Evolutionary conservation across 2,797 vertebrate genomes (phyloP), one percentile per base, ranked within the genome.

Genomic region (Lacerta bilineata): DNA sequence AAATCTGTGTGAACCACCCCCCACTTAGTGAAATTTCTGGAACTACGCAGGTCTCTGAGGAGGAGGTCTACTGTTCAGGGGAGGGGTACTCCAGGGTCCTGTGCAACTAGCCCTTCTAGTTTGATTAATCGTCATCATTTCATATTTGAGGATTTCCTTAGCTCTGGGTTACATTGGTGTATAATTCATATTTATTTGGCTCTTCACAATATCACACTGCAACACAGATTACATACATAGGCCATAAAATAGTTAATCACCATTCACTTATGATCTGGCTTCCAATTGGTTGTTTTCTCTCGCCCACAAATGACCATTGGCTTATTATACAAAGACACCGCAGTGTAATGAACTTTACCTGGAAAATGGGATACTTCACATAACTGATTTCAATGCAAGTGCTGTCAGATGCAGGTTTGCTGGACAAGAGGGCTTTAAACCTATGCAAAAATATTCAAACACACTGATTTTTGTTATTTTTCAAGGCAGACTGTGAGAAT

Each of bases 301-400:
- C 2, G 75, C 33, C 80, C 72, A 83, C 29, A 61, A 80, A 50
- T 66, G 75, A 87, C 69, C 4, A 84, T 0, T 0, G 25, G 36
- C 25, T 90, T 27, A 87, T 91, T 84, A 80, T 80, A 55, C 68
- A 80, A 2, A 29, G 79, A 71, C 0, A 0, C 72, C 85, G 88
- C 41, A 88, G 87, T 80, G 43, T 64, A 69, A 36, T 61, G 27
- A 91, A 84, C 59, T 93, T 95, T 97, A 99, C 99, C 98, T 99
- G 98, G 88, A 99, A 99, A 94, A 99, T 99, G 92, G 98, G 98
- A 95, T 99, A 99, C 96, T 99, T 99, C 96, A 99, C 98, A 0
- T 99, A 99, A 94, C 98, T 98, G 91, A 99, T 99, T 96, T 99
- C 99, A 89, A 99, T 99, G 92, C 98, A 99, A 91, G 98, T 98